Evolutionary conservation across 2,113 vertebrate species (phyloP).

Genomic region (Tragelaphus buxtoni): DNA sequence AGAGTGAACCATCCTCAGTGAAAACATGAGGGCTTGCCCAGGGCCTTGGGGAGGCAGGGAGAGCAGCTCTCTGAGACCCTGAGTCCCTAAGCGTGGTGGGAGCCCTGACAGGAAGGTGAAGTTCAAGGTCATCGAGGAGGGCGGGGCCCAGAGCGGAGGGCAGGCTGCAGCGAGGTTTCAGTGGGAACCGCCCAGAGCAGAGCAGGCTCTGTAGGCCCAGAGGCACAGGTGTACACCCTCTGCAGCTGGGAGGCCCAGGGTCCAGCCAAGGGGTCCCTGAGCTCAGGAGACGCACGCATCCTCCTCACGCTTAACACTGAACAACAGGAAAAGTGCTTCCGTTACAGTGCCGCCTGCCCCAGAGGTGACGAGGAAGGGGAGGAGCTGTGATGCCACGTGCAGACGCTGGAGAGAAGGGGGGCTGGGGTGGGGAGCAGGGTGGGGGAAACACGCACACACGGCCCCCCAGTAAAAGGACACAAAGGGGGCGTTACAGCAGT

Average conservation of each 20-base stretch:
- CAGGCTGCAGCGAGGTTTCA: neutral
- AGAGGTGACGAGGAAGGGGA: neutral
- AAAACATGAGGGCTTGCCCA: accelerated
- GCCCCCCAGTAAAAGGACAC: accelerated
- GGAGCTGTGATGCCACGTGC: accelerated
- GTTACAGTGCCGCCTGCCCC: neutral
- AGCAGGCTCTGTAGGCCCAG: neutral
- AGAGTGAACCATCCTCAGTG: accelerated
- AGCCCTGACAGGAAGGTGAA: accelerated
- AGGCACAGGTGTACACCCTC: neutral
- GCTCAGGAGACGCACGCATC: neutral
- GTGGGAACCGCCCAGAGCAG: neutral
- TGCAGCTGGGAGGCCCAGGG: neutral
- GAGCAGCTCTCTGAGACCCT: neutral
- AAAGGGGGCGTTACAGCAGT: accelerated
- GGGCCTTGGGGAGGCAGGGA: accelerated
- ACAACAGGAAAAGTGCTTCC: neutral
- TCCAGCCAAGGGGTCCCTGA: neutral
- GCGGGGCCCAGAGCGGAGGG: accelerated
- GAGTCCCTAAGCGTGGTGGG: accelerated
- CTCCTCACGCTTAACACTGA: accelerated
- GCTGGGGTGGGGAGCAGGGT: no score
- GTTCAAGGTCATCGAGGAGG: neutral
- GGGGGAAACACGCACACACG: neutral
- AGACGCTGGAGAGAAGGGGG: accelerated